Conservation (phyloP, 2,888 invertebrate species). For the Netelia melanura region DNA sequence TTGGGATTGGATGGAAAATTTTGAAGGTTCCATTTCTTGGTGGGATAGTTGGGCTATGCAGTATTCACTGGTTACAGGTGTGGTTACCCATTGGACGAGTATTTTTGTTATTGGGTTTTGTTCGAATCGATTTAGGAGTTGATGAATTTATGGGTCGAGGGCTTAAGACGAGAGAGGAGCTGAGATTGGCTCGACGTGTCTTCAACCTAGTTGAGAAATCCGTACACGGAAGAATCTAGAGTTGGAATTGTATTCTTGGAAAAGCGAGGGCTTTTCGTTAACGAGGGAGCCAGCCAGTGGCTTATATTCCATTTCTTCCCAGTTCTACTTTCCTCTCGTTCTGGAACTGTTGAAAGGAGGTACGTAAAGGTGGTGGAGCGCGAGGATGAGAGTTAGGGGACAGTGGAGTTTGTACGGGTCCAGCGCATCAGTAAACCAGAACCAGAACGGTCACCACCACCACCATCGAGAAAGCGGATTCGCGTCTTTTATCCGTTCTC, state of each 20-base stretch:
- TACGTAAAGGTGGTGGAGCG: neutral
- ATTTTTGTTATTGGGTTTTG: no score
- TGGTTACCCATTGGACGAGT: no score
- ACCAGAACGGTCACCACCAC: constrained; percentile 1
- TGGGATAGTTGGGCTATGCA: neutral
- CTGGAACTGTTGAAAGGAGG: neutral
- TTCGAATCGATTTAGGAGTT: no score
- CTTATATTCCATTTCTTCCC: constrained; percentile 50
- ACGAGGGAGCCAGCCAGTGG: constrained; percentile 27
- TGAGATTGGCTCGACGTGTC: constrained; percentile 6
- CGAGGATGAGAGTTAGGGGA: constrained; percentile 35
- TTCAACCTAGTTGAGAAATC: constrained; percentile 31
- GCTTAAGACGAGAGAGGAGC: neutral
- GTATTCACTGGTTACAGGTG: no score
- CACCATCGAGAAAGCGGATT: neutral
- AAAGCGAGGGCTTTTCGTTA: constrained; percentile 51
- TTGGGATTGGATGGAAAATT: neutral
- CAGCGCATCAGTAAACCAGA: constrained; percentile 26
- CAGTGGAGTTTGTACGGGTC: constrained; percentile 22
- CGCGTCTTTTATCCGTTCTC: constrained; percentile 35
- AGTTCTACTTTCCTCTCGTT: constrained; percentile 6
- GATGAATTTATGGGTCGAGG: neutral
- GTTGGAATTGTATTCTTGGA: constrained; percentile 49
- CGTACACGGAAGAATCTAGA: neutral
- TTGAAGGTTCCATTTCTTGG: neutral